Evolutionary conservation across 2,888 invertebrate species (phyloP).

Genomic region (Dryobota labecula): DNA sequence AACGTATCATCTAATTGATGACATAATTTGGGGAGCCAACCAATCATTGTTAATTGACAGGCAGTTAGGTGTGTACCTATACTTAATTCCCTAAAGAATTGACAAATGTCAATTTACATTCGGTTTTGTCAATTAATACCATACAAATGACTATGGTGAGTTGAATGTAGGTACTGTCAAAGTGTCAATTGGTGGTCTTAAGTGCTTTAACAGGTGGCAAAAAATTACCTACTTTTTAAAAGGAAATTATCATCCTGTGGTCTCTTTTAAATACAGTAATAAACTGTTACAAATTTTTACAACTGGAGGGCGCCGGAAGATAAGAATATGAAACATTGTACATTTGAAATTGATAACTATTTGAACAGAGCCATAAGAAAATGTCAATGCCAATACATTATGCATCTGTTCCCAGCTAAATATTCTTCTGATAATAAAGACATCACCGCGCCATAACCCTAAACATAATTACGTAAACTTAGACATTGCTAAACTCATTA

Average conservation of each 20-base stretch:
- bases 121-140: neutral
- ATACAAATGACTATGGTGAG: neutral
- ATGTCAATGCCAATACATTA: slow-evolving; percentile 25
- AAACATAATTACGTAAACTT: slow-evolving; percentile 40
- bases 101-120: slow-evolving; percentile 35
- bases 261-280: slow-evolving; percentile 8
- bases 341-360: slow-evolving; percentile 14
- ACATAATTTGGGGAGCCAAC: slow-evolving; percentile 25
- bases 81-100: slow-evolving; percentile 33
- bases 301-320: slow-evolving; percentile 7
- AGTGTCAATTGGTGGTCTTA: neutral
- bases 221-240: neutral
- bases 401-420: slow-evolving; percentile 29
- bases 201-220: neutral
- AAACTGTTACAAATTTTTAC: slow-evolving; percentile 1
- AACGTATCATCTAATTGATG: slow-evolving; percentile 32
- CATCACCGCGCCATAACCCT: slow-evolving; percentile 31
- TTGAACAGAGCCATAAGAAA: slow-evolving; percentile 14
- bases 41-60: slow-evolving; percentile 50
- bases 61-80: slow-evolving; percentile 24
- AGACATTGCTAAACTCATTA: slow-evolving; percentile 49
- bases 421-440: slow-evolving; percentile 47
- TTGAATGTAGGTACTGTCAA: neutral
- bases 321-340: slow-evolving; percentile 33
- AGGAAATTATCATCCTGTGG: neutral